These are phyloP conservation scores for Amazona ochrocephala DNA, from an alignment of 2,797 vertebrate species.

Conservation along the genomic window DNA sequence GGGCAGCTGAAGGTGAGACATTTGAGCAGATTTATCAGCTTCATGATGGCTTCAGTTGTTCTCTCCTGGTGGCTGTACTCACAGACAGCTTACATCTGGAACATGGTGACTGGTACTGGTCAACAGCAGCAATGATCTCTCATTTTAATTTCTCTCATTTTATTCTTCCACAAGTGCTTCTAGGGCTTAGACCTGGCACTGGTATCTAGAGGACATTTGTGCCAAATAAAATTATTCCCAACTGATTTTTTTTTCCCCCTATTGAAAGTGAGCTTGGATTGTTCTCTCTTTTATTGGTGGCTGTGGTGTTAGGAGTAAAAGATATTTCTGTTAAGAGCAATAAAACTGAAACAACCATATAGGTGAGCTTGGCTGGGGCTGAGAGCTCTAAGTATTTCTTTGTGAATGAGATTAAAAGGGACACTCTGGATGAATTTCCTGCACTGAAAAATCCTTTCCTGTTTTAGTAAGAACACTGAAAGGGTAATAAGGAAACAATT, in stretches of 20 bases:
- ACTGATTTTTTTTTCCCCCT: neutral
- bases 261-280: neutral
- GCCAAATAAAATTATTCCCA: neutral
- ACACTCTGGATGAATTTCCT: neutral
- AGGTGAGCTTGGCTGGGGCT: neutral
- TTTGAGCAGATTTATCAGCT: neutral
- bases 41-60: neutral
- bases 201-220: neutral
- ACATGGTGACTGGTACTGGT: neutral
- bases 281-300: neutral
- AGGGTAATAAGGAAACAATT: slow-evolving; percentile 8
- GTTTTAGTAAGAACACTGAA: neutral
- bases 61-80: neutral
- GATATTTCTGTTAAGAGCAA: neutral
- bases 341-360: neutral
- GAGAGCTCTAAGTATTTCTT: neutral
- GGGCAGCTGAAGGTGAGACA: neutral
- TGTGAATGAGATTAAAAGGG: slow-evolving; percentile 14
- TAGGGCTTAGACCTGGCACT: neutral
- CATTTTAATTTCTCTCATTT: neutral
- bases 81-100: neutral
- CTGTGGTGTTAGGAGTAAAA: neutral
- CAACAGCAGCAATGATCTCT: neutral
- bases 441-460: slow-evolving; percentile 12
- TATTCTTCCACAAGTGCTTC: neutral